phyloP scores from a whole-genome alignment of 2,113 vertebrate genomes.

The Anoplopoma fimbria region DNA sequence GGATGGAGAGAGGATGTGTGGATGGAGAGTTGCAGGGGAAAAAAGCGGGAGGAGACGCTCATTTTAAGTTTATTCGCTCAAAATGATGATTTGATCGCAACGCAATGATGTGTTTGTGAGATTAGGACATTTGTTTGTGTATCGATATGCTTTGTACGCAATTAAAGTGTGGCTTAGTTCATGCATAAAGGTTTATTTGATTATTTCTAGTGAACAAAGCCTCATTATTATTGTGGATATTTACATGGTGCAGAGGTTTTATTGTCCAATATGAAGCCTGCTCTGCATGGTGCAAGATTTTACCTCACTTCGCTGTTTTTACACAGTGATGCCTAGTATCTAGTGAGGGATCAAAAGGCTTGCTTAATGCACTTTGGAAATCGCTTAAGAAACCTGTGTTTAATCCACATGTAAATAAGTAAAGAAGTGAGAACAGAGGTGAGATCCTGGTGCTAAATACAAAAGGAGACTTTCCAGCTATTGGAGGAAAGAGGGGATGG shows the following conservation, averaged over 20 bases:
- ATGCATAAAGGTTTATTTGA: slow-evolving; percentile 26
- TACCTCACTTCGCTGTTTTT: background rate
- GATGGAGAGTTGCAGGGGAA: slow-evolving; percentile 50
- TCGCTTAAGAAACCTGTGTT: background rate
- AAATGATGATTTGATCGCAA: slow-evolving; percentile 64
- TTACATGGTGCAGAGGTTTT: slow-evolving; percentile 29
- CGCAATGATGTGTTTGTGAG: slow-evolving; percentile 40
- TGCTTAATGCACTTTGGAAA: slow-evolving; percentile 1
- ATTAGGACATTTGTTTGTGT: slow-evolving; percentile 58
- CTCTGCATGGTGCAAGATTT: slow-evolving; percentile 12
- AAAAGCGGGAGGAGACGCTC: slow-evolving; percentile 54
- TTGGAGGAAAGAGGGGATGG: background rate
- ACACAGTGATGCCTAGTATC: background rate
- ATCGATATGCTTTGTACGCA: slow-evolving; percentile 23
- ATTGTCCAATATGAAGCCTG: background rate
- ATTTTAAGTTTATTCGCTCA: slow-evolving; percentile 73
- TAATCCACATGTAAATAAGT: slow-evolving; percentile 31
- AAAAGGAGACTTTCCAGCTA: background rate
- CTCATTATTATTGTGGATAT: slow-evolving; percentile 40
- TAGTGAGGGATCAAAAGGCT: slow-evolving; percentile 18
- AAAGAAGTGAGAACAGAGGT: background rate
- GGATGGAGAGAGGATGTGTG: slow-evolving; percentile 66
- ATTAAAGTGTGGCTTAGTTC: slow-evolving; percentile 23
- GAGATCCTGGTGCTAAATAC: slow-evolving; percentile 8
- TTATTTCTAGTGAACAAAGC: slow-evolving; percentile 37